Evolutionary conservation across 2,888 invertebrate genomes (phyloP), one percentile per base, ranked within the genome.

Genomic region (Oegoconia quadripuncta): DNA sequence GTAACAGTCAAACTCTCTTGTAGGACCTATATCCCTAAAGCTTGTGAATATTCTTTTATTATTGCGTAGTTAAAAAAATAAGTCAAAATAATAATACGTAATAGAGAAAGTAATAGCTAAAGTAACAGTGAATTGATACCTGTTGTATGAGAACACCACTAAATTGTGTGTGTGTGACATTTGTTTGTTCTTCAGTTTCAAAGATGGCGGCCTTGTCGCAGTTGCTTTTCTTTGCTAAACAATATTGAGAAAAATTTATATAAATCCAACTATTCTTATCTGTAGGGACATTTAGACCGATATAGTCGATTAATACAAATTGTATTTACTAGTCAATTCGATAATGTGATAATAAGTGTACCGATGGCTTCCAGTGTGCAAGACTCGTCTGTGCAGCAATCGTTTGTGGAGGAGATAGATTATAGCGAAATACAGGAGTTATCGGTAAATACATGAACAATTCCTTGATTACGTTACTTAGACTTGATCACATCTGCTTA

Each of bases 381-480:
- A 77, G 82, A 84, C 64, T 80, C 74, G 56, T 75, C 82, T 69
- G 78, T 78, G 71, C 86, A 81, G 64, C 88, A 84, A 79, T 79
- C 81, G 64, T 92, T 92, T 83, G 92, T 93, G 64, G 91, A 92
- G 82, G 93, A 93, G 88, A 94, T 94, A 74, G 90, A 93, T 80
- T 92, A 91, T 77, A 89, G 89, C 84, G 94, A 94, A 88, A 93
- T 94, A 72, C 88, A 91, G 70, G 90, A 90, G 64, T 84, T 93
- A 79, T 89, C 92, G 91, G 93, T 93, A 88, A 81, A 73, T 78
- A 64, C 50, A 32, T 20, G 17, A 29, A 29, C 31, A 20, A 23
- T 32, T 22, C 36, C 6, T 14, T 52, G 20, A 16, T 42, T 42
- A 37, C 35, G 40, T 20, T 22, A 23, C 26, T 27, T 5, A 16